A percentile compares a stretch with the other conserved stretches of the same genome.
Evolutionary conservation across 2,113 vertebrate genomes (phyloP).

Genomic region (Numida meleagris): DNA sequence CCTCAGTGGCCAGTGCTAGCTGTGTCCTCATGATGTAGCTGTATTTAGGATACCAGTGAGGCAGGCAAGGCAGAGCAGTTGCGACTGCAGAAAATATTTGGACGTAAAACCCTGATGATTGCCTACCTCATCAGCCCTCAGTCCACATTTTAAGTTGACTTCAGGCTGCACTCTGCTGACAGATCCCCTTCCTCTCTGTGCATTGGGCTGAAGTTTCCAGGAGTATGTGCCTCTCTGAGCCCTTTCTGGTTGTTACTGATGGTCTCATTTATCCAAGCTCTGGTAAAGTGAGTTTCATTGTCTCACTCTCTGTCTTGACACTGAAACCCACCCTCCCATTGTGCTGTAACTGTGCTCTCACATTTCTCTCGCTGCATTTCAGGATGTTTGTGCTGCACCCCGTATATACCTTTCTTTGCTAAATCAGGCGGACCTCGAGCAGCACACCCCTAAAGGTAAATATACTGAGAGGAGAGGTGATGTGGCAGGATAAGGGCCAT

Average conservation of each 20-base stretch:
- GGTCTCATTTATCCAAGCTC: background rate
- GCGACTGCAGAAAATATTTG: background rate
- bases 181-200: background rate
- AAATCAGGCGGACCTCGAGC: constrained; percentile 63
- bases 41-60: background rate
- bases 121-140: background rate
- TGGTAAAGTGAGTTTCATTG: background rate
- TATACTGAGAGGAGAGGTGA: background rate
- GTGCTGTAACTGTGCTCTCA: background rate
- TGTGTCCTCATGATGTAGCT: background rate
- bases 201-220: background rate
- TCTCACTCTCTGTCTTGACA: background rate
- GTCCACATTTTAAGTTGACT: background rate
- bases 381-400: constrained; percentile 70
- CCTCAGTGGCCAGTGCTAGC: background rate
- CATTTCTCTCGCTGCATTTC: background rate
- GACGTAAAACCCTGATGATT: background rate
- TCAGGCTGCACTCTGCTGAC: background rate
- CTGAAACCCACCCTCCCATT: background rate
- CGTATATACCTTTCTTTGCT: constrained; percentile 67
- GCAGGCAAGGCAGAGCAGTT: background rate
- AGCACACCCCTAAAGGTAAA: constrained; percentile 81
- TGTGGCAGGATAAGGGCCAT: background rate
- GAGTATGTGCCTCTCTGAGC: background rate
- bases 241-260: background rate